Base-by-base conservation (phyloP, 64 coral and sea anemone species). In the Catalaphyllia jardinei region DNA sequence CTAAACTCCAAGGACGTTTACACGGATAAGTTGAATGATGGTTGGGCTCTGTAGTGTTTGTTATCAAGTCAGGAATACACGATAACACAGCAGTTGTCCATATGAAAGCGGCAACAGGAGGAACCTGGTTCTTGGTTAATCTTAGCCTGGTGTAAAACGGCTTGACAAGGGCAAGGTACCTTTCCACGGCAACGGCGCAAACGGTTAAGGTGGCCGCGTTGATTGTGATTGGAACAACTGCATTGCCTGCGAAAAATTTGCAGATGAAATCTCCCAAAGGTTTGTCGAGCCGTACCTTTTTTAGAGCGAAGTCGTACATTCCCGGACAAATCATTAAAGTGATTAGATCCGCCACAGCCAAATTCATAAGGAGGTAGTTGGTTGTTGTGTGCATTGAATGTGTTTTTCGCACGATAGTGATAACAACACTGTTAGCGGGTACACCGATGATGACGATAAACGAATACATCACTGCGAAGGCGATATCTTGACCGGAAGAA, bases 301-400 rank as follows among this genome's bases (percentile, higher is more conserved):
- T 76, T 16, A 76, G 30, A 20, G 20, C 10, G 74, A 42, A 76
- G 15, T 76, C 74, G 30, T 76, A 76, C 9, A 38, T 76, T 42
- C 74, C 74, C 17, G 74, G 74, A 17, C 74, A 76, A 16, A 67
- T 42, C 22, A 86, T 9, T 29, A 86, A 52, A 22, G 83, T 86
- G 50, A 71, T 49, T 14, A 86, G 64, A 54, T 86, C 83, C 5
- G 63, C 83, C 25, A 86, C 24, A 7, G 83, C 83, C 83, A 86
- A 72, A 22, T 86, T 86, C n/a, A 72, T 16, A 10, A 86, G 30
- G n/a, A 86, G 83, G 72, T 52, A 72, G 83, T 86, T 86, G 13
- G 83, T 86, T 52, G 83, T 86, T 1, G 83, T 86, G 38, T 86
- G 83, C 83, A 86, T 86, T 15, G 83, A 67, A 42, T 42, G 39